Conservation (phyloP, 1,140 invertebrate genomes). For the Probaryconus sp. region DNA sequence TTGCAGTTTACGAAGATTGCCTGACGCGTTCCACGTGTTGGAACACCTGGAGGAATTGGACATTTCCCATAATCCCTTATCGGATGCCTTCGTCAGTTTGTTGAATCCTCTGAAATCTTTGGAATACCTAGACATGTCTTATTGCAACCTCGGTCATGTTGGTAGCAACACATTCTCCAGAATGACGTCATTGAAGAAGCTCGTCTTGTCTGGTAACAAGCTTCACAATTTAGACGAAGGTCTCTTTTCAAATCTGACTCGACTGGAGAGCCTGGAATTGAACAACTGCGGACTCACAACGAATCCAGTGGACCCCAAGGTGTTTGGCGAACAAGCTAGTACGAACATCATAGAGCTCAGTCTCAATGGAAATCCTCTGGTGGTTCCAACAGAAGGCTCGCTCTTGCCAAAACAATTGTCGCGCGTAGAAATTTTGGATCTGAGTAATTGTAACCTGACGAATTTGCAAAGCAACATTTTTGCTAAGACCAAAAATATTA, state of each 20-base stretch:
- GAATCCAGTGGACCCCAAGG: conserved; percentile 81
- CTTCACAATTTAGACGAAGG: conserved; percentile 83
- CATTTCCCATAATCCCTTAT: conserved; percentile 84
- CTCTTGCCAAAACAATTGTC: conserved; percentile 83
- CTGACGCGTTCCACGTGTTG: conserved; percentile 83
- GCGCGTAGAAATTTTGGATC: conserved; percentile 81
- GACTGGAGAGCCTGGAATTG: conserved; percentile 83
- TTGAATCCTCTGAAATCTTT: conserved; percentile 83
- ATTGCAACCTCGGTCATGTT: conserved; percentile 83
- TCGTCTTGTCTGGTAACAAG: conserved; percentile 84
- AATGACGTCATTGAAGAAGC: conserved; percentile 83
- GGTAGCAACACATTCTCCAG: conserved; percentile 83
- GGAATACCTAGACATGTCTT: conserved; percentile 86
- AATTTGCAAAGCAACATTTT: conserved; percentile 82
- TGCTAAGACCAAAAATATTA: conserved; percentile 81
- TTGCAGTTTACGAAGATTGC: conserved; percentile 81
- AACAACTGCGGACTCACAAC: conserved; percentile 84
- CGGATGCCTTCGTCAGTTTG: conserved; percentile 83
- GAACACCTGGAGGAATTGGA: conserved; percentile 83
- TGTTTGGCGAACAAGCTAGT: conserved; percentile 83
- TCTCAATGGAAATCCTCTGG: conserved; percentile 83
- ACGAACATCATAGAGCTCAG: conserved; percentile 84
- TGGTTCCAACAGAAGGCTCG: conserved; percentile 79
- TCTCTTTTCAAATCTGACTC: conserved; percentile 83
- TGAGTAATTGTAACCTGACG: conserved; percentile 83